Percentiles rank a stretch among this genome's conserved stretches.
Evolutionary conservation across 2,113 vertebrate genomes (phyloP).

Genomic region (Neofelis nebulosa): DNA sequence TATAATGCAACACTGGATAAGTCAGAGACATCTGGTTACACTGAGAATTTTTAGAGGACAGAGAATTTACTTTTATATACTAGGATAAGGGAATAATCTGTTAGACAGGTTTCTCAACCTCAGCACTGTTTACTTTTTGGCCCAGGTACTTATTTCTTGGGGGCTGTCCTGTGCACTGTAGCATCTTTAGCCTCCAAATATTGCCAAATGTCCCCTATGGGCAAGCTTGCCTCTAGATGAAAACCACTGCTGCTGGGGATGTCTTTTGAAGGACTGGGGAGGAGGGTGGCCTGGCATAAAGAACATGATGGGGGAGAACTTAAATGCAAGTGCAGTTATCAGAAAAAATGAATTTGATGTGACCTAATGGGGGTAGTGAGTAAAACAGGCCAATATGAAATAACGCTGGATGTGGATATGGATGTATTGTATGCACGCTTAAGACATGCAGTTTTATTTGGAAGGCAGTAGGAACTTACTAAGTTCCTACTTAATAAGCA

Average conservation of each 20-base stretch:
- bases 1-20: not conserved
- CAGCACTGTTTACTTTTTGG: not conserved
- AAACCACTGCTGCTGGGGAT: not conserved
- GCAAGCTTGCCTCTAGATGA: not conserved
- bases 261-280: not conserved
- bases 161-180: not conserved
- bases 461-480: not conserved
- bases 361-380: not conserved
- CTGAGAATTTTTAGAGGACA: not conserved
- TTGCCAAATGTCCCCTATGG: not conserved
- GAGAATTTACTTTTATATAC: not conserved
- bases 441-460: not conserved
- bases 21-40: not conserved
- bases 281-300: not conserved
- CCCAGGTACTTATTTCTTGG: not conserved
- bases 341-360: not conserved
- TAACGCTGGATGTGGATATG: not conserved
- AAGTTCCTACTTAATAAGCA: not conserved
- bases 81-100: not conserved
- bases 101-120: not conserved
- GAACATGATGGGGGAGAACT: not conserved
- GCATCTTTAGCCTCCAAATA: not conserved
- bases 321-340: not conserved
- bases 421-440: no score
- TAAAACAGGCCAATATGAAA: not conserved